Evolutionary conservation across 1,140 invertebrate genomes (phyloP), one percentile per base, ranked within the genome.

Genomic region (Zaprionus nigranus): DNA sequence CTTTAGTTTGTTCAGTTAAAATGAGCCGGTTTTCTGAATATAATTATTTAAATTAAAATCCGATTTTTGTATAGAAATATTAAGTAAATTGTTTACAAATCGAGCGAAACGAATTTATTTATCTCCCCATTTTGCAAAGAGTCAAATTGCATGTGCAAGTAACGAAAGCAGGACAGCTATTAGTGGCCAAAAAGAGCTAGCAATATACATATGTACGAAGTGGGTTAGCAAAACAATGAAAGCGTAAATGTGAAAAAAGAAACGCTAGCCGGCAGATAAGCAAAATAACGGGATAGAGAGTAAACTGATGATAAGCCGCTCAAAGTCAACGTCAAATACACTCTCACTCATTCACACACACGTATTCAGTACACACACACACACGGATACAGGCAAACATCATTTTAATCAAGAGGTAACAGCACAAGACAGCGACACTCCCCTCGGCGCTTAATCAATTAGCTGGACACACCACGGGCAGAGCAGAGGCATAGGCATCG

Each of bases 401-500:
- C 36, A 64, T 28, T 64, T n/a, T 71, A 71, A 75, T 75, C 60
- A 64, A 71, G 59, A 36, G 53, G 40, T 24, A 69, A 75, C 24
- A 68, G 51, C n/a, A 57, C 24, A 57, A 46, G 26, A 36, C 34
- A 24, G 38, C 40, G 69, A 66, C 75, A 58, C 70, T 80, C 69
- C 69, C 68, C 69, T 28, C 20, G 17, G n/a, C 56, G 40, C 40
- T 62, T 71, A 87, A 88, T 87, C 85, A 87, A 87, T 87, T 87
- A 88, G 76, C 75, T 82, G 81, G 77, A 80, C 84, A 78, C 70
- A 70, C 36, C 36, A 65, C 63, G 40, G 72, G 43, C 66, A 46
- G 17, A n/a, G 2, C 57, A 15, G 24, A 9, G 36, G 9, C 59
- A 30, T 56, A 51, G 77, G 36, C 68, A 76, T 9, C 30, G 3